phyloP scores from a whole-genome alignment of 1,140 invertebrate genomes.

The Nymphalis io region DNA sequence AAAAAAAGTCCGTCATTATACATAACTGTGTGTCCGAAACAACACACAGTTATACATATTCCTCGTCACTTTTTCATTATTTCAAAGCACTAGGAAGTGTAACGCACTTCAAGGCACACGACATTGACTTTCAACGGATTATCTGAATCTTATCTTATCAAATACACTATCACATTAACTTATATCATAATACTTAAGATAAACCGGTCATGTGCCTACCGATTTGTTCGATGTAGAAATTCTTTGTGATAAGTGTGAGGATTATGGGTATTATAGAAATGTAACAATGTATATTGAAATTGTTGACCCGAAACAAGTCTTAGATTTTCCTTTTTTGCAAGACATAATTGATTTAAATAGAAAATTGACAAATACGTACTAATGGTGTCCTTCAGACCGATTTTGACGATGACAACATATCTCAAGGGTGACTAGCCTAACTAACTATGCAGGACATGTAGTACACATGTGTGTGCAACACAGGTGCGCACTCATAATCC shows the following conservation, averaged over 20 bases:
- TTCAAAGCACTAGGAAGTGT: slow-evolving; percentile 10
- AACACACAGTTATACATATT: too few relatives aligned
- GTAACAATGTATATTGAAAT: neutral
- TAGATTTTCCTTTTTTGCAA: too few relatives aligned
- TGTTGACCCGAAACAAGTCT: too few relatives aligned
- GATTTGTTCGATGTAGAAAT: slow-evolving; percentile 8
- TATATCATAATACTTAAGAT: slow-evolving; percentile 17
- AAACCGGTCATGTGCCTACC: slow-evolving; percentile 25
- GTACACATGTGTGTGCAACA: too few relatives aligned
- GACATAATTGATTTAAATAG: too few relatives aligned
- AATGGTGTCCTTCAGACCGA: too few relatives aligned
- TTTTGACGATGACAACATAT: too few relatives aligned
- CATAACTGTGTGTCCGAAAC: neutral
- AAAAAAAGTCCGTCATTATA: too few relatives aligned
- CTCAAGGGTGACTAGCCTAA: too few relatives aligned
- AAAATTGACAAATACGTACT: too few relatives aligned
- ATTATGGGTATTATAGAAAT: neutral
- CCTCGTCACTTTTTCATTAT: neutral
- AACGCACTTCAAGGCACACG: slow-evolving; percentile 6
- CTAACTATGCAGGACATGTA: too few relatives aligned
- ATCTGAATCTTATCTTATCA: slow-evolving; percentile 21
- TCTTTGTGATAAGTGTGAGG: neutral
- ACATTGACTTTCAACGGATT: slow-evolving; percentile 30
- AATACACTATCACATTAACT: slow-evolving; percentile 13
- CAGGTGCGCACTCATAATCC: too few relatives aligned